Conservation (phyloP, 2,888 invertebrate species). For the Ichneumon xanthorius region DNA sequence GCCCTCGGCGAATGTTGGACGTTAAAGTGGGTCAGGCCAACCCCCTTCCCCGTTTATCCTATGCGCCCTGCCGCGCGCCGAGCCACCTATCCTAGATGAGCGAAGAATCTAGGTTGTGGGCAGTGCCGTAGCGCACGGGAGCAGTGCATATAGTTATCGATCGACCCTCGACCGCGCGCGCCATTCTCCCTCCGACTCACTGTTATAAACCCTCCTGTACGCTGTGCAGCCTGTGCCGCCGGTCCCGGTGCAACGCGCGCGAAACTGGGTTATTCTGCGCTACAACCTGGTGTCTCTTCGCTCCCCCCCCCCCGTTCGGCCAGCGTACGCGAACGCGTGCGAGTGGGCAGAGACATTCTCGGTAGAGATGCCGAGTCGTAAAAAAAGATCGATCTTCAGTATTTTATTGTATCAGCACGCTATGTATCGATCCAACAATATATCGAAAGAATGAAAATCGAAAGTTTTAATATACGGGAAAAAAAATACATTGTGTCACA, state of each 20-base stretch:
- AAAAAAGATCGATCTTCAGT: too few species aligned
- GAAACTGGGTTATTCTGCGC: constrained; percentile 81
- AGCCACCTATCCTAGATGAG: constrained; percentile 77
- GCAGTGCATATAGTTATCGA: constrained; percentile 77
- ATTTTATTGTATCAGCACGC: too few species aligned
- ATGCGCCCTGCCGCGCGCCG: constrained; percentile 55
- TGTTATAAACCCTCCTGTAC: constrained; percentile 3
- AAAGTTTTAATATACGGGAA: too few species aligned
- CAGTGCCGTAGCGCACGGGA: constrained; percentile 59
- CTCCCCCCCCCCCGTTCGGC: constrained; percentile 3
- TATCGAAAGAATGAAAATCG: too few species aligned
- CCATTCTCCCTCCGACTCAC: constrained; percentile 19
- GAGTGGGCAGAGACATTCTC: constrained; percentile 13
- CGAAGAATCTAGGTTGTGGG: constrained; percentile 70
- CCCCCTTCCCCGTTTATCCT: constrained; percentile 64
- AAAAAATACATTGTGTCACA: too few species aligned
- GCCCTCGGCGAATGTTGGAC: constrained; percentile 16
- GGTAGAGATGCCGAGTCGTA: not conserved
- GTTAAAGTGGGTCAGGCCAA: constrained; percentile 70
- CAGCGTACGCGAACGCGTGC: constrained; percentile 31
- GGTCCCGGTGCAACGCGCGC: constrained; percentile 77
- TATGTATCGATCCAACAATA: too few species aligned
- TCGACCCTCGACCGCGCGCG: constrained; percentile 55
- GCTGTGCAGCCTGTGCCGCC: constrained; percentile 48
- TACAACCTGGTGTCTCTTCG: constrained; percentile 72